These are phyloP conservation scores for Electrophaes corylata DNA, from an alignment of 2,888 invertebrate species.

Conservation along the genomic window DNA sequence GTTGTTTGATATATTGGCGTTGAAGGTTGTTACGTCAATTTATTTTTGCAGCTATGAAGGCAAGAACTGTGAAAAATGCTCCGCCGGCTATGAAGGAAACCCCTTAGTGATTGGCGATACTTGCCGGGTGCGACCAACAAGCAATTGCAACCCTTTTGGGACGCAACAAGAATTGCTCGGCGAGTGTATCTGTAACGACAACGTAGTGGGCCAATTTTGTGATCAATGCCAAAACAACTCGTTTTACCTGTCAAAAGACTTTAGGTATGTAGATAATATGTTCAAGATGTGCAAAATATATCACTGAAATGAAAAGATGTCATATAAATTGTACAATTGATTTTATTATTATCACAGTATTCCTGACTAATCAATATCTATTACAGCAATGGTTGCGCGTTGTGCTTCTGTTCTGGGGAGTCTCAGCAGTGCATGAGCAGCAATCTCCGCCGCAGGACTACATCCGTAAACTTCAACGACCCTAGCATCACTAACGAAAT, in stretches of 20 bases:
- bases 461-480: constrained; percentile 64
- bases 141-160: constrained; percentile 90
- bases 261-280: no score
- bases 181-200: constrained; percentile 76
- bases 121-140: constrained; percentile 82
- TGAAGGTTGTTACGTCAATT: background rate
- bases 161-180: constrained; percentile 77
- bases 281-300: no score
- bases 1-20: no score
- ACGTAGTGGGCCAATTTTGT: constrained; percentile 92
- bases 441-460: constrained; percentile 87
- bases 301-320: no score
- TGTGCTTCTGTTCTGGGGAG: constrained; percentile 98
- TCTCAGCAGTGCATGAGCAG: constrained; percentile 92
- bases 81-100: constrained; percentile 91
- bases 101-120: constrained; percentile 90
- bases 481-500: constrained; percentile 66
- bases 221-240: constrained; percentile 93
- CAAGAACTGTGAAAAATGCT: constrained; percentile 90
- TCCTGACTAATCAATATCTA: background rate
- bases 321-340: no score
- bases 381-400: constrained; percentile 91
- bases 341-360: no score
- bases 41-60: constrained; percentile 83
- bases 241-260: constrained; percentile 90